phyloP scores from a whole-genome alignment of 2,888 invertebrate genomes.

The Drosophila merina region DNA sequence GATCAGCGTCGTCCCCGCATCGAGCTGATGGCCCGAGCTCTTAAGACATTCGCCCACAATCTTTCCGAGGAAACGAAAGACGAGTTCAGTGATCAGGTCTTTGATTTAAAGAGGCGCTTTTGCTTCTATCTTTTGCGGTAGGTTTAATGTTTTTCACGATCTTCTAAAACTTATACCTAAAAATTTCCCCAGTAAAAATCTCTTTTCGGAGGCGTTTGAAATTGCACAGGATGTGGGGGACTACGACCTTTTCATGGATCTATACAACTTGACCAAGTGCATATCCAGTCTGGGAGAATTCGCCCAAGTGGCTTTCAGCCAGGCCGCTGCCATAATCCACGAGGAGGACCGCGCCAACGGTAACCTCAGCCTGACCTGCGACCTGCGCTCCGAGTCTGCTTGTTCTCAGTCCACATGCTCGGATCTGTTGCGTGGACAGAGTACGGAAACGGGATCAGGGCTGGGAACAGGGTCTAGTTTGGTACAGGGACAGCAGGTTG shows the following conservation, averaged over 20 bases:
- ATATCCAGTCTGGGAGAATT: conserved; percentile 86
- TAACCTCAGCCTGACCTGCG: conserved; percentile 62
- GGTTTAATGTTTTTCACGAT: conserved; percentile 8
- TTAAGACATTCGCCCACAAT: conserved; percentile 91
- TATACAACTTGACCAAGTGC: conserved; percentile 89
- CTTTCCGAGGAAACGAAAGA: conserved; percentile 88
- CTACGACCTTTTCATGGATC: conserved; percentile 94
- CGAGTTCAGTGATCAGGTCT: conserved; percentile 91
- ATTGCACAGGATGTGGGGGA: conserved; percentile 93
- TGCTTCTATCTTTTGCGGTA: conserved; percentile 93
- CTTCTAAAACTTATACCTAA: not conserved
- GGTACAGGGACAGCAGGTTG: conserved; percentile 45
- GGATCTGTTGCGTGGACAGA: conserved; percentile 76
- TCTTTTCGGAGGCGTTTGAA: conserved; percentile 92
- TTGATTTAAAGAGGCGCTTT: conserved; percentile 93
- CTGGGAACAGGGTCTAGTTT: conserved; percentile 17
- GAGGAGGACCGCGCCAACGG: conserved; percentile 68
- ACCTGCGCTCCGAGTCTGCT: conserved; percentile 86
- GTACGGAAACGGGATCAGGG: not conserved
- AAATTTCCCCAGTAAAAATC: conserved; percentile 85
- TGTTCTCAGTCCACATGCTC: conserved; percentile 90
- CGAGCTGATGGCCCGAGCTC: conserved; percentile 89
- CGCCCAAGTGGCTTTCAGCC: conserved; percentile 88
- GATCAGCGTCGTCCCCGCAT: conserved; percentile 78
- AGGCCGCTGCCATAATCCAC: conserved; percentile 86